Conservation (phyloP, 2,888 invertebrate species). For the Ellobium chinense region DNA sequence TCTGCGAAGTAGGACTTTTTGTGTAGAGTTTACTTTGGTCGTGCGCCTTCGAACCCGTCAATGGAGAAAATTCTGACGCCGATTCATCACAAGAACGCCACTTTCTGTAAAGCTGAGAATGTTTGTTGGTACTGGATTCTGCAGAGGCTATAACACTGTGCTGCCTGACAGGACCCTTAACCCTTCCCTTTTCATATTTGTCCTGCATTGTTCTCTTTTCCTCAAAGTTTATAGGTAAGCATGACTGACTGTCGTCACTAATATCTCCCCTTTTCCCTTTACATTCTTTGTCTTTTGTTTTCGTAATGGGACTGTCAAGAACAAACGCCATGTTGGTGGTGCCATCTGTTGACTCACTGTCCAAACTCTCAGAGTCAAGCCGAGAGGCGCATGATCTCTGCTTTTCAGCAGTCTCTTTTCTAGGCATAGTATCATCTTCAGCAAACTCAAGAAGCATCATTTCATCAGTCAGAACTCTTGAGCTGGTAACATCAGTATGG, state of each 20-base stretch:
- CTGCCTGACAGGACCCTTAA: neutral
- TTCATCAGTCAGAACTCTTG: neutral
- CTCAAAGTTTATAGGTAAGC: neutral
- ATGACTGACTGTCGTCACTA: neutral
- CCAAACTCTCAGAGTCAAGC: neutral
- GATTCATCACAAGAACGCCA: conserved; percentile 16
- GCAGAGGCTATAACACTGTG: neutral
- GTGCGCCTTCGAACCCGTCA: neutral
- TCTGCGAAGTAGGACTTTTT: neutral
- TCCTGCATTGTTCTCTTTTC: neutral
- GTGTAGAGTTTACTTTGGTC: neutral
- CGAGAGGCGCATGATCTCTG: neutral
- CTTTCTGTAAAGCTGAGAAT: neutral
- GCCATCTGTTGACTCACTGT: neutral
- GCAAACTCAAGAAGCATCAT: neutral
- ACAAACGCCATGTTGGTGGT: neutral
- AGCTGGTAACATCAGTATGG: neutral
- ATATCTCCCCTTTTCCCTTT: neutral
- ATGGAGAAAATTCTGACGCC: neutral
- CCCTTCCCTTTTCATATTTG: neutral
- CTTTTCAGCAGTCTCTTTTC: neutral
- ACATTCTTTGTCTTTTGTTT: neutral
- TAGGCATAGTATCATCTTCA: neutral
- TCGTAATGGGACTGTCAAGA: neutral
- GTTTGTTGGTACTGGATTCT: neutral